phyloP scores from a whole-genome alignment of 1,140 invertebrate species.

The Pygmarrhopalites habei region DNA sequence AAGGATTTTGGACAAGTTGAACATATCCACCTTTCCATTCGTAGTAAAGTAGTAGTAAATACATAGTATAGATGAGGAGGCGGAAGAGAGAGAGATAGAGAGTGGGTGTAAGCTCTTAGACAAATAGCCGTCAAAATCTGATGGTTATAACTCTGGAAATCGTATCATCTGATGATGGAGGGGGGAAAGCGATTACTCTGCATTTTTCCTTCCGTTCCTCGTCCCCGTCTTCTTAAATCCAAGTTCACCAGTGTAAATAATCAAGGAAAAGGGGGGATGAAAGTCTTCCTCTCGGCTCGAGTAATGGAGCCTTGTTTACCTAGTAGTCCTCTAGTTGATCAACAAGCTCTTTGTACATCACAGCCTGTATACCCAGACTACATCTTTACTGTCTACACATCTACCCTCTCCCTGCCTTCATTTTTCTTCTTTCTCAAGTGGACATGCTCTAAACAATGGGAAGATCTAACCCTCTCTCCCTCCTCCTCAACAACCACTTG shows the following conservation, averaged over 20 bases:
- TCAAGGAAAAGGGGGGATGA: neutral
- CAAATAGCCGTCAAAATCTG: neutral
- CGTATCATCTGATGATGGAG: too few relatives aligned
- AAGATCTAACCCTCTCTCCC: neutral
- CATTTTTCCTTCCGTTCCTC: neutral
- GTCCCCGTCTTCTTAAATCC: neutral
- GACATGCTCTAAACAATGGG: neutral
- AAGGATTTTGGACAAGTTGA: too few relatives aligned
- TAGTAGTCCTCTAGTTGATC: too few relatives aligned
- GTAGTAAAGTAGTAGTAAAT: too few relatives aligned
- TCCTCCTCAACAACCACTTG: slow-evolving; percentile 14
- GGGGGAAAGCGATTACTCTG: neutral
- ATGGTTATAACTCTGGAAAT: too few relatives aligned
- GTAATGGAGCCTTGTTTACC: slow-evolving; percentile 17
- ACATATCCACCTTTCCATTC: too few relatives aligned
- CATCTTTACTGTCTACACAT: too few relatives aligned
- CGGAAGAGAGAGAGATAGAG: neutral
- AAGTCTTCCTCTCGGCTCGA: neutral
- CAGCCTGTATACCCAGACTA: neutral
- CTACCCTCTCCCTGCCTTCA: too few relatives aligned
- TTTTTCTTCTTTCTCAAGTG: neutral
- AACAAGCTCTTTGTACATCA: neutral
- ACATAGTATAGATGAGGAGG: too few relatives aligned
- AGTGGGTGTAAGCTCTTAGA: neutral
- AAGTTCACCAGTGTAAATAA: neutral